A percentile compares a stretch with the other conserved stretches of the same genome.
phyloP scores from a whole-genome alignment of 2,888 invertebrate genomes.

The Acanthococcus lagerstroemiae region DNA sequence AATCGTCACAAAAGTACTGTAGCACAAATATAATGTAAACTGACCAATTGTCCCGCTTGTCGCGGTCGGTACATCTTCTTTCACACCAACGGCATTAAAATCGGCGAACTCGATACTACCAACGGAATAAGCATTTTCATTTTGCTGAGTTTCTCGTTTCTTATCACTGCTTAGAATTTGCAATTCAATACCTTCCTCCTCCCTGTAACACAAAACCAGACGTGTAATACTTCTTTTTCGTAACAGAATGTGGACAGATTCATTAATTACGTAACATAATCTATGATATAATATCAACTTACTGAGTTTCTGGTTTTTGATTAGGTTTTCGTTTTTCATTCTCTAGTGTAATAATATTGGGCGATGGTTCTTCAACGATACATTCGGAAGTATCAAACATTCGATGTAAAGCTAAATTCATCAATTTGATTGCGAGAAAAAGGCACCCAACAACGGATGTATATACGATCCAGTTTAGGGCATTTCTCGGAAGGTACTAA shows the following conservation, averaged over 20 bases:
- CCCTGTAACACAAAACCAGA: slow-evolving; percentile 38
- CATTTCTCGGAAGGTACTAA: slow-evolving; percentile 75
- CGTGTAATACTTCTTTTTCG: no score
- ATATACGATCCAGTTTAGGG: slow-evolving; percentile 77
- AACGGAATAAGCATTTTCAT: slow-evolving; percentile 17
- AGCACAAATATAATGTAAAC: no score
- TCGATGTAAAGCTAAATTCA: slow-evolving; percentile 81
- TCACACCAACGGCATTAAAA: slow-evolving; percentile 9
- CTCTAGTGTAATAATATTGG: not conserved
- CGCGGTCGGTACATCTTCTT: slow-evolving; percentile 17
- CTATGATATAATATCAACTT: not conserved
- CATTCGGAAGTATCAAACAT: slow-evolving; percentile 93
- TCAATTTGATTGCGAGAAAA: slow-evolving; percentile 71
- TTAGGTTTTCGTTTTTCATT: slow-evolving; percentile 19
- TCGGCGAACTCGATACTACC: slow-evolving; percentile 21
- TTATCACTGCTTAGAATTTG: slow-evolving; percentile 51
- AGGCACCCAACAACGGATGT: slow-evolving; percentile 67
- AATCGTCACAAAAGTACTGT: no score
- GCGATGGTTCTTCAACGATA: slow-evolving; percentile 47
- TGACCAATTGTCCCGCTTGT: slow-evolving; percentile 21
- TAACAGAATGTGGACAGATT: no score
- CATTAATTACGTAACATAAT: no score
- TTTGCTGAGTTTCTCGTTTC: slow-evolving; percentile 12
- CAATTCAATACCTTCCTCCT: slow-evolving; percentile 74
- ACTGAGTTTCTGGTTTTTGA: slow-evolving; percentile 24